Percentiles rank a stretch among this genome's conserved stretches.
These are phyloP conservation scores for Musca vetustissima DNA, from an alignment of 1,140 invertebrate genomes.

Conservation along the genomic window DNA sequence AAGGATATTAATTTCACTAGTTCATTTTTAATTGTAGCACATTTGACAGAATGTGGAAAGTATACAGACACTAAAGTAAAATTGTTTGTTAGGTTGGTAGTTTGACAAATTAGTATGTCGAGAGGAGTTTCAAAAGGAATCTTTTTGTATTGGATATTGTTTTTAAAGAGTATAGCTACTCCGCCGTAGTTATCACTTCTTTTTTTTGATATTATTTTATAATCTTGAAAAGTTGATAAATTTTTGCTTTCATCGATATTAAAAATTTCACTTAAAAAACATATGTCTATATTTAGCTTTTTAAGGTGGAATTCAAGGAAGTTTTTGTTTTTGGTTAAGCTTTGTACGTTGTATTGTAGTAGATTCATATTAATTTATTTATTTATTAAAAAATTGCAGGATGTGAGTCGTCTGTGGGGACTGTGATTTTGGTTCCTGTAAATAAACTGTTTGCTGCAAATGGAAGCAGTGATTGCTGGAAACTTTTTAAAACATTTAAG, in stretches of 20 bases:
- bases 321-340: not conserved
- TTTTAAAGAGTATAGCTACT: not conserved
- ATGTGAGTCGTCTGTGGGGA: too few species aligned
- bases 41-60: not conserved
- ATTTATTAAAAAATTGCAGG: too few species aligned
- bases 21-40: not conserved
- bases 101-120: not conserved
- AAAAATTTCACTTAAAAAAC: not conserved
- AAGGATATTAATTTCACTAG: not conserved
- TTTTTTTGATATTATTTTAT: not conserved
- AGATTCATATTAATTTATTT: not conserved
- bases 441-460: too few species aligned
- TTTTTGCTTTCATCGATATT: not conserved
- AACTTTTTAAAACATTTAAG: too few species aligned
- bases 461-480: too few species aligned
- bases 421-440: too few species aligned
- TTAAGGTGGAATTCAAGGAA: not conserved
- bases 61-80: not conserved
- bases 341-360: not conserved
- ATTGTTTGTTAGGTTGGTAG: not conserved
- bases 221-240: not conserved
- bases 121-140: not conserved
- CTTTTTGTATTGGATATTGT: not conserved
- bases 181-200: not conserved
- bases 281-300: not conserved